Evolutionary conservation across 2,113 vertebrate species (phyloP), one percentile per base, ranked within the genome.

Genomic region (Hydrochoerus hydrochaeris): DNA sequence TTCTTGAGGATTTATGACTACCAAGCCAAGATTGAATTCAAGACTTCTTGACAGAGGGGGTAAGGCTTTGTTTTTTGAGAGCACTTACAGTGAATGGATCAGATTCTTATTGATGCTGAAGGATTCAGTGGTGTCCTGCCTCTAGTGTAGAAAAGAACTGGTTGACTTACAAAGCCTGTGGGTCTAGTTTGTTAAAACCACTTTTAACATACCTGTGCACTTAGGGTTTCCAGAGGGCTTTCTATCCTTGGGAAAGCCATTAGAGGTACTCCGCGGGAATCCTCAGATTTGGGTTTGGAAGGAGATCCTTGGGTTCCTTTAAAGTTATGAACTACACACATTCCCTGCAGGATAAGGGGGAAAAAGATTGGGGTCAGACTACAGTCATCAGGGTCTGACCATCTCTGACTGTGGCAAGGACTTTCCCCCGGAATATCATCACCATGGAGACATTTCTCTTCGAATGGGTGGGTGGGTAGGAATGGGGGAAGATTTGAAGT

Each of bases 171-270:
- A 14, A 22, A 91, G 28, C n/a, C 49, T 65, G 38, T 52, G 14
- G 46, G 38, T 16, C 62, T 88, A 24, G 5, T 58, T 83, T 63
- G 41, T 60, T 62, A 41, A 57, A 63, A 32, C 16, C 13, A 30
- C 62, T 96, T 96, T 93, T 95, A 97, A 82, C 80, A 44, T 99
- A 99, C 99, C 99, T 99, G 99, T 98, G 99, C 99, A 97, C 99
- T 99, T 98, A 99, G 95, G 54, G 99, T 99, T 98, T 99, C 99
- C 98, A 99, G 98, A 78, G 99, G 99, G 98, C 99, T 99, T 98
- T 99, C 99, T 96, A 99, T 99, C 95, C 99, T 99, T 49, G 99
- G 99, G 98, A 99, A 99, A 90, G 99, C 99, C 99, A 99, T 99
- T 91, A 99, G 98, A 0, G 99, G 99, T 78, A 99, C 98, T 83